A percentile compares a stretch with the other conserved stretches of the same genome.
phyloP scores from a whole-genome alignment of 2,113 vertebrate genomes.

The Salvelinus namaycush region DNA sequence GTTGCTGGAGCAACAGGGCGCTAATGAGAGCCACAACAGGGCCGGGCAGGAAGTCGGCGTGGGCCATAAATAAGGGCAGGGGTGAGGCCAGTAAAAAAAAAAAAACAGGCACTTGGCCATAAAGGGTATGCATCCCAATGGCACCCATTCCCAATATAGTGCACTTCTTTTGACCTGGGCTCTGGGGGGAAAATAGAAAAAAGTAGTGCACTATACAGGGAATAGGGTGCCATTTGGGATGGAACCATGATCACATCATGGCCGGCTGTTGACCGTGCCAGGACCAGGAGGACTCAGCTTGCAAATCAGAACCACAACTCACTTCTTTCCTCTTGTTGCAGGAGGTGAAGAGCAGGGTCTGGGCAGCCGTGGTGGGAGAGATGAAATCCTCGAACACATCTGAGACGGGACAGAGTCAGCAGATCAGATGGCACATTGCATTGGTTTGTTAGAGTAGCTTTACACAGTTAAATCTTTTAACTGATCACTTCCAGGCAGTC shows the following conservation, averaged over 20 bases:
- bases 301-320: slow-evolving; percentile 27
- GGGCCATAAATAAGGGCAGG: not conserved
- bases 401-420: slow-evolving; percentile 49
- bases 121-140: no score
- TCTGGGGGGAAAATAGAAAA: no score
- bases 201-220: no score
- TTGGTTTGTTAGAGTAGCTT: not conserved
- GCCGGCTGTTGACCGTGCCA: not conserved
- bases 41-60: not conserved
- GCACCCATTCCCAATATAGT: no score
- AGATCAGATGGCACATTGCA: not conserved
- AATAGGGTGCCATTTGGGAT: no score
- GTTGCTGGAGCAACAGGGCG: slow-evolving; percentile 16
- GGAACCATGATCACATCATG: not conserved
- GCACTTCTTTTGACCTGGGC: no score
- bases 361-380: slow-evolving; percentile 96
- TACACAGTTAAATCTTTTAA: not conserved
- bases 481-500: not conserved
- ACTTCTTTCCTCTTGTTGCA: slow-evolving; percentile 99
- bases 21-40: slow-evolving; percentile 27
- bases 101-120: not conserved
- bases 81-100: no score
- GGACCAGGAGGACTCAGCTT: not conserved
- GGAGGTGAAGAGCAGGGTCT: slow-evolving; percentile 94
- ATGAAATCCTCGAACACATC: slow-evolving; percentile 99